Base-by-base conservation (phyloP, 2,113 vertebrate genomes). In the Todiramphus saurophagus region DNA sequence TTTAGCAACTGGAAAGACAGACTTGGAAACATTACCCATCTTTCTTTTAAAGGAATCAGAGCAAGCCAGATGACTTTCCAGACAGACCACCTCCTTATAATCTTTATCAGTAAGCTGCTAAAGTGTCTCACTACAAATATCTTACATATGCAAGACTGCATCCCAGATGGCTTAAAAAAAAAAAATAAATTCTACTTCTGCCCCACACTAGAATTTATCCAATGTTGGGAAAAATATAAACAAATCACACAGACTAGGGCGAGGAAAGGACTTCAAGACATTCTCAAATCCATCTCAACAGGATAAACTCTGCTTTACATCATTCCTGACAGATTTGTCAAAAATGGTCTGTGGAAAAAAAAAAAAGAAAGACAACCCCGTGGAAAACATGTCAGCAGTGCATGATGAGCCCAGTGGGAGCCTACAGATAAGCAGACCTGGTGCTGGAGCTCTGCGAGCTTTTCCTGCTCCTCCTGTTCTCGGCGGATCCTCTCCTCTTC, bases 391-490 rank as follows among this genome's bases (percentile, higher is more conserved):
- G 3, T 25, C 59, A 77, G 43, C 39, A 20, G 18, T 90, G 60
- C 28, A 11, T 2, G 58, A 90, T 51, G 68, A 74, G 6, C 60
- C 78, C n/a, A 83, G 72, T 0, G 55, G 55, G 68, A 74, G 55
- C 6, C 67, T 46, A 86, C 50, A 91, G 59, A 62, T 35, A 48
- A 84, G 41, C 97, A 77, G 90, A 98, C 98, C 98, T 99, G 99
- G 48, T 96, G 98, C 7, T 98, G 98, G 48, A 98, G 98, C 75
- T 98, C 98, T 1, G 85, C 97, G 18, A 98, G 98, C 14, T 96
- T 98, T 84, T 98, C 95, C 30, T 97, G 98, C 86, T 99, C 99
- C 58, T 99, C 99, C 46, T 97, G 98, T 2, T 98, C 98, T 58
- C 96, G 91, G 19, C 63, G 94, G 66, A 89, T n/a, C 31, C 93